These are phyloP conservation scores for Rhea pennata DNA, from an alignment of 2,113 vertebrate genomes.

Conservation along the genomic window DNA sequence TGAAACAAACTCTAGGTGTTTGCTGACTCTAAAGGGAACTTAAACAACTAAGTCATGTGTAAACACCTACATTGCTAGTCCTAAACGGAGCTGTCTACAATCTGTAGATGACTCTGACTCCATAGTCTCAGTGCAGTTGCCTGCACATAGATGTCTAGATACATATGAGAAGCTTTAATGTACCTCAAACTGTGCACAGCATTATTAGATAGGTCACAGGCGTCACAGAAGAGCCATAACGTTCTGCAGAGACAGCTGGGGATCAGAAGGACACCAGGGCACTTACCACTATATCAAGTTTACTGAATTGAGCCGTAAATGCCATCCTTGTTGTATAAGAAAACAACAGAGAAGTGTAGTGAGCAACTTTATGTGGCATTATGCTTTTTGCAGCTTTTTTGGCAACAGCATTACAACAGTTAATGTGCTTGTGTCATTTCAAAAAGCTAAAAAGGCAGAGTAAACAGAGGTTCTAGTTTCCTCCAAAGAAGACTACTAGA, in stretches of 20 bases:
- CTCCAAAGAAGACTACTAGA: neutral
- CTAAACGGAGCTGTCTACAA: neutral
- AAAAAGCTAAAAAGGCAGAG: neutral
- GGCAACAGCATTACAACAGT: neutral
- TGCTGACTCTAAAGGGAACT: neutral
- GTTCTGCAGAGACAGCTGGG: neutral
- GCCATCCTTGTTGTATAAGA: neutral
- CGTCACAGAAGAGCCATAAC: neutral
- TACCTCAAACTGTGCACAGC: neutral
- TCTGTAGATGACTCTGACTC: neutral
- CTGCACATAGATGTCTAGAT: neutral
- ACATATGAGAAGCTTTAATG: neutral
- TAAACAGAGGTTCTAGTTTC: neutral
- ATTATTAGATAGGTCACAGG: neutral
- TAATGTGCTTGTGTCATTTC: neutral
- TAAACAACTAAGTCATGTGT: neutral
- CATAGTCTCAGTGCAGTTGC: neutral
- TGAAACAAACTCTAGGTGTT: neutral
- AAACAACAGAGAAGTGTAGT: neutral
- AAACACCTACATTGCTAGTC: neutral
- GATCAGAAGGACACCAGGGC: neutral
- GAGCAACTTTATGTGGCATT: neutral
- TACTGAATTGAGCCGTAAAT: neutral
- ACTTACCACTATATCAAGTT: neutral
- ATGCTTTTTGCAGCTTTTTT: neutral